Evolutionary conservation across 2,797 vertebrate species (phyloP).

Genomic region (Vultur gryphus): DNA sequence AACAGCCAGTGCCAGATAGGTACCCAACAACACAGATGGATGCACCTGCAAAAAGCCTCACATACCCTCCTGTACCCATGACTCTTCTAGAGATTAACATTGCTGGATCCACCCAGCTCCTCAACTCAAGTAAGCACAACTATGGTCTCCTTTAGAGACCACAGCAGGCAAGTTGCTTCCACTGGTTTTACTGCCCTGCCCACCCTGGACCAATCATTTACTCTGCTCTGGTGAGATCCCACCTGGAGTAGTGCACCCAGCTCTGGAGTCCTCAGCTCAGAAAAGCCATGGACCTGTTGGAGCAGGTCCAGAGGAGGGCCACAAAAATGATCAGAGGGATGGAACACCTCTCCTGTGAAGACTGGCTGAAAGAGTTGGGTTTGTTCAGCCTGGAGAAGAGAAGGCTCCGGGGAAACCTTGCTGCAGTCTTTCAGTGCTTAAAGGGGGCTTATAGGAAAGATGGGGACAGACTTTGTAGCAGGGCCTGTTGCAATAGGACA

Average conservation of each 20-base stretch:
- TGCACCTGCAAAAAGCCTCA: neutral
- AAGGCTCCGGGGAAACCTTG: neutral
- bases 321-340: neutral
- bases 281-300: neutral
- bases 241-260: too few relatives aligned
- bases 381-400: neutral
- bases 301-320: neutral
- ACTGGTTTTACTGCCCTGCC: neutral
- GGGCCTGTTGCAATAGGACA: neutral
- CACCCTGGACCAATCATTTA: neutral
- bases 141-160: neutral
- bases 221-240: neutral
- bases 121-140: neutral
- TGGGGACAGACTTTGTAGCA: neutral
- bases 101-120: neutral
- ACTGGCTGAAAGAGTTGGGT: neutral
- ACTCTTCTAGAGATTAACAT: neutral
- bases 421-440: neutral
- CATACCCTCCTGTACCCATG: neutral
- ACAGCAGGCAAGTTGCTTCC: neutral
- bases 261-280: neutral
- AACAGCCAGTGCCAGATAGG: rapidly evolving
- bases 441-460: neutral
- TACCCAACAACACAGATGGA: rapidly evolving
- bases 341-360: neutral